A percentile compares a stretch with the other conserved stretches of the same genome.
Conservation (phyloP, 2,113 vertebrate species). For the Nycticryphes semicollaris region DNA sequence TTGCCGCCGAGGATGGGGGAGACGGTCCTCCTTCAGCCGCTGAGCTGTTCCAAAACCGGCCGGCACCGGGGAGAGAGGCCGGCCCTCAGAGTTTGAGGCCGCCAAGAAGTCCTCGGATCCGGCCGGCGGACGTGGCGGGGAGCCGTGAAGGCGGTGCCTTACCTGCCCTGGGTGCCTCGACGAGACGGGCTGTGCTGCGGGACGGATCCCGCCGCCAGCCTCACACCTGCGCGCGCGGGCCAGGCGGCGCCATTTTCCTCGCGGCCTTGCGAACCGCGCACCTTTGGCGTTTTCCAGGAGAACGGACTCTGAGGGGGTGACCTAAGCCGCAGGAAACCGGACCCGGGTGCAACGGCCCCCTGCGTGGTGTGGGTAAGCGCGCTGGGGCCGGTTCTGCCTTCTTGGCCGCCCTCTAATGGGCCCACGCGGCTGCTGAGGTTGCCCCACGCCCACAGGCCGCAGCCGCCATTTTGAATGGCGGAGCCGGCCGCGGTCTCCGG, state of each 20-base stretch:
- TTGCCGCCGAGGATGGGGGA: too few species aligned
- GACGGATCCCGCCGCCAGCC: background rate
- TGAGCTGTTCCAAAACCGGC: background rate
- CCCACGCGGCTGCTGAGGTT: too few species aligned
- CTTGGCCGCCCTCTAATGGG: background rate
- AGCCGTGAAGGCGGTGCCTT: too few species aligned
- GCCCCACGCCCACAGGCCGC: background rate
- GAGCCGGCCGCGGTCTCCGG: background rate
- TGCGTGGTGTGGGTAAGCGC: background rate
- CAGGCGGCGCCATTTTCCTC: background rate
- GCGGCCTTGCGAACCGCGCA: accelerated
- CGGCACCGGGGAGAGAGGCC: too few species aligned
- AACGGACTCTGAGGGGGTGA: background rate
- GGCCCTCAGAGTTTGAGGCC: background rate
- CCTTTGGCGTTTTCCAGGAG: accelerated
- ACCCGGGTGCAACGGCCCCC: accelerated
- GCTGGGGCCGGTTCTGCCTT: too few species aligned
- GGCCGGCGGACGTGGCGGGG: background rate
- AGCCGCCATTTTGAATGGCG: background rate
- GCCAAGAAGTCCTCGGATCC: accelerated
- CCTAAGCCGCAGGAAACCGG: background rate
- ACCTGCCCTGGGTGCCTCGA: background rate
- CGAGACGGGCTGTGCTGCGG: too few species aligned
- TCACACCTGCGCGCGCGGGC: background rate
- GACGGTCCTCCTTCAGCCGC: background rate